A percentile compares a stretch with the other conserved stretches of the same genome.
phyloP scores from a whole-genome alignment of 2,888 invertebrate species.

The Rhorus exstirpatorius region DNA sequence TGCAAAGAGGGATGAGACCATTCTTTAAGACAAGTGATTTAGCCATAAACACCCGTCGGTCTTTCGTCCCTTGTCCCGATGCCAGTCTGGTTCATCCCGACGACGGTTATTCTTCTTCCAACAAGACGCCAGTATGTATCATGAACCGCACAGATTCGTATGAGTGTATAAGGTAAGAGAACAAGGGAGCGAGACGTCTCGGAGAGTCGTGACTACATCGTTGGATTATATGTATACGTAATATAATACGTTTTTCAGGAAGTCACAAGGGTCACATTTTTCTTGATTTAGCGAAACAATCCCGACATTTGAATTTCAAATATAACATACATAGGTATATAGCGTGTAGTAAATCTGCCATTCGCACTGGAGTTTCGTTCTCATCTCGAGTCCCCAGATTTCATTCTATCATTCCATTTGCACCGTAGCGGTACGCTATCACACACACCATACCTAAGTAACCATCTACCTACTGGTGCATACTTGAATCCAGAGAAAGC shows the following conservation, averaged over 20 bases:
- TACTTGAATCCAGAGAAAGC: constrained; percentile 40
- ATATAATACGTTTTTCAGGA: constrained; percentile 72
- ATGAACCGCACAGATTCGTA: constrained; percentile 48
- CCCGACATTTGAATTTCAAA: constrained; percentile 83
- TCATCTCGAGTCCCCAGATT: constrained; percentile 43
- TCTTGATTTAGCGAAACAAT: constrained; percentile 85
- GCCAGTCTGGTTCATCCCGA: constrained; percentile 39
- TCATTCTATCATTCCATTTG: constrained; percentile 55
- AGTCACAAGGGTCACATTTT: constrained; percentile 82
- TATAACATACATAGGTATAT: constrained; percentile 64
- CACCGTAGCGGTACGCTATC: constrained; percentile 18
- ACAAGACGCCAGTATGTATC: constrained; percentile 46
- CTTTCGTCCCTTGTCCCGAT: constrained; percentile 56
- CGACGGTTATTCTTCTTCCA: constrained; percentile 45
- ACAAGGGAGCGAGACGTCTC: constrained; percentile 45
- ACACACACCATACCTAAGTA: constrained; percentile 34
- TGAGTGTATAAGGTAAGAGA: constrained; percentile 28
- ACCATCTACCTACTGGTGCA: constrained; percentile 32
- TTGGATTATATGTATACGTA: constrained; percentile 64
- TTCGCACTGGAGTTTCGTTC: constrained; percentile 42
- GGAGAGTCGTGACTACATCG: constrained; percentile 45
- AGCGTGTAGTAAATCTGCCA: constrained; percentile 40
- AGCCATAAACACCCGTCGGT: constrained; percentile 76
- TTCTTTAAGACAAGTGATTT: constrained; percentile 80
- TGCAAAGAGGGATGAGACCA: constrained; percentile 69